Evolutionary conservation across 2,113 vertebrate genomes (phyloP), one percentile per base, ranked within the genome.

Genomic region (Poeciliopsis turrubarensis): DNA sequence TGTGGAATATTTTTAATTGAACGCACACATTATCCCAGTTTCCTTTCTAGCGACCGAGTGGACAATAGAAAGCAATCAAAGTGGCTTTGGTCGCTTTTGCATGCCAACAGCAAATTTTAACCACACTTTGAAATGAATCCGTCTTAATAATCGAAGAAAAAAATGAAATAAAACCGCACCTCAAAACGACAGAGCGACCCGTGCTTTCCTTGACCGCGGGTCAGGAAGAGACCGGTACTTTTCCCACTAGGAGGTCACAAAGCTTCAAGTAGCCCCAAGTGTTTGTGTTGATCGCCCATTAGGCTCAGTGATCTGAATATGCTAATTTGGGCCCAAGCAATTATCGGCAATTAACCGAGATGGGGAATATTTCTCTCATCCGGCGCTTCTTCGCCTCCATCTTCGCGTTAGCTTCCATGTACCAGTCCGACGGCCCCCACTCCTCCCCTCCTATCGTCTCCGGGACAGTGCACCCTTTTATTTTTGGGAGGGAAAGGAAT

Each of bases 311-410:
- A 71, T 89, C 84, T 91, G 72, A 94, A 94, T 94, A 94, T 93
- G 93, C 89, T 93, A 94, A 94, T 93, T 83, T 80, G 72, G 30
- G 65, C 77, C 70, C 82, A 87, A 73, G 85, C 87, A 92, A 87
- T 94, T 93, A 92, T 91, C 81, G 88, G 82, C 92, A 92, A 91
- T 94, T 93, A 94, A 87, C 90, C 78, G 85, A 91, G 90, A 91
- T 1, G 41, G 83, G 91, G 81, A 88, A 73, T 92, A 78, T 89
- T 84, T 75, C 84, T 83, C 91, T 91, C 90, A 85, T 66, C 79
- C 80, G 91, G 88, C 89, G 90, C 73, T 81, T 87, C 90, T 92
- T 92, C 30, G 41, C 86, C 73, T 66, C 22, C 22, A 57, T 90
- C 90, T 93, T 92, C 69, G 60, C 77, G 87, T 87, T 86, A 82